Evolutionary conservation across 2,888 invertebrate genomes (phyloP), one percentile per base, ranked within the genome.

Genomic region (Protophormia terraenovae): DNA sequence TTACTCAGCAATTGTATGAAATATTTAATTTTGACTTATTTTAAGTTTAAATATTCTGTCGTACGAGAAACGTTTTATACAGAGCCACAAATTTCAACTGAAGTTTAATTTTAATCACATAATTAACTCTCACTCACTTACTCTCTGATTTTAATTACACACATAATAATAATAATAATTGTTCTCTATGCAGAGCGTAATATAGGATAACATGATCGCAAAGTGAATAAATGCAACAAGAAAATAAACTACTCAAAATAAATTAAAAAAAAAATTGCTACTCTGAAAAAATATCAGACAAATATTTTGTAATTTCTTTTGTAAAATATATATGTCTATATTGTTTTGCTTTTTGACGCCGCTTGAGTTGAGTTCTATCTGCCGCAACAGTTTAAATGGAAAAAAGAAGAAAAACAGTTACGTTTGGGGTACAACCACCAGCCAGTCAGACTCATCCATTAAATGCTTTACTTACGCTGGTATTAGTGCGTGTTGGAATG

Each of bases 31-130:
- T 53, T 41, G 0, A 16, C 55, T 55, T 14, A 14, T 38, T 55
- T 66, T 27, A 8, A 45, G 32, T 69, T 53, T 19, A 29, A 58
- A 72, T 58, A n/a, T 62, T 41, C 16, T 75, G 69, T 62, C 58
- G 35, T 19, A 58, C 55, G 35, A 29, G 24, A 77, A 80, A 66
- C 72, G 73, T 58, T 73, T 73, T 58, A 45, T 35, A 82, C 29
- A 67, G 71, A 76, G 41, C 72, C 62, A 78, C 73, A 67, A 72
- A 84, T 67, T 73, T 77, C 41, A 53, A 84, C 81, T 81, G 71
- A 84, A 78, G 72, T 84, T 81, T 67, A 79, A 84, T 67, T 84
- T 81, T 67, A 79, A 84, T 67, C 62, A 71, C 66, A 55, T 41
- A 72, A 80, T 55, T 58, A 80, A 66, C 73, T 50, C 47, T 66